phyloP scores from a whole-genome alignment of 2,113 vertebrate species.

The Calyptommatus sinebrachiatus region DNA sequence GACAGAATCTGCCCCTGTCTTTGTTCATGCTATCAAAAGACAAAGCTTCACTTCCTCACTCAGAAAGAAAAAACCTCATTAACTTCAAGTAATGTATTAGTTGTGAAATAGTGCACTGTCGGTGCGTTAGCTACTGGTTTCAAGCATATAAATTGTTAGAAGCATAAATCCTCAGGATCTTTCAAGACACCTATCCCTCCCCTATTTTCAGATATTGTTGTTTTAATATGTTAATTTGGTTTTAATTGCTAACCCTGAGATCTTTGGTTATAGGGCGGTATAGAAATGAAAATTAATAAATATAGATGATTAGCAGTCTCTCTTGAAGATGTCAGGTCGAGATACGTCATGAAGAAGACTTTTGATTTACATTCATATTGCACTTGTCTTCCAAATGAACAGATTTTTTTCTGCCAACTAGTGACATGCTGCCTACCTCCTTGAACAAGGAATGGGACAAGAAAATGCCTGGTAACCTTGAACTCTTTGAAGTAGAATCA shows the following conservation, averaged over 20 bases:
- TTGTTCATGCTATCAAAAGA: constrained; percentile 49
- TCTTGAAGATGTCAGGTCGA: background rate
- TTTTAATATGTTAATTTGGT: no score
- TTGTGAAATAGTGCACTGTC: background rate
- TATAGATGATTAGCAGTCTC: background rate
- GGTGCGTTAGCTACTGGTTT: background rate
- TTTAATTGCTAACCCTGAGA: no score
- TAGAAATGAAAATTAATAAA: no score
- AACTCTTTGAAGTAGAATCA: no score
- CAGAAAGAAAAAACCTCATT: constrained; percentile 32
- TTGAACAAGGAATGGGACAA: no score
- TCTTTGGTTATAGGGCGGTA: no score
- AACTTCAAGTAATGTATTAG: constrained; percentile 49
- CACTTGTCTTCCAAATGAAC: background rate
- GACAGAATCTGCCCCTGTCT: constrained; percentile 62
- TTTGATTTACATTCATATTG: background rate
- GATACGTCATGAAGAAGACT: background rate
- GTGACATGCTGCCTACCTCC: no score
- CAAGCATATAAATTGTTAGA: background rate
- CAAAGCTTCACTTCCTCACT: constrained; percentile 47
- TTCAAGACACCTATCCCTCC: background rate
- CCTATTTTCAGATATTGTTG: no score
- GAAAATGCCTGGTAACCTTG: no score
- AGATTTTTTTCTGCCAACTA: background rate
- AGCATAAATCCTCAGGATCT: background rate